A percentile compares a stretch with the other conserved stretches of the same genome.
Evolutionary conservation across 2,888 invertebrate genomes (phyloP).

Genomic region (Lasioglossum pauxillum): DNA sequence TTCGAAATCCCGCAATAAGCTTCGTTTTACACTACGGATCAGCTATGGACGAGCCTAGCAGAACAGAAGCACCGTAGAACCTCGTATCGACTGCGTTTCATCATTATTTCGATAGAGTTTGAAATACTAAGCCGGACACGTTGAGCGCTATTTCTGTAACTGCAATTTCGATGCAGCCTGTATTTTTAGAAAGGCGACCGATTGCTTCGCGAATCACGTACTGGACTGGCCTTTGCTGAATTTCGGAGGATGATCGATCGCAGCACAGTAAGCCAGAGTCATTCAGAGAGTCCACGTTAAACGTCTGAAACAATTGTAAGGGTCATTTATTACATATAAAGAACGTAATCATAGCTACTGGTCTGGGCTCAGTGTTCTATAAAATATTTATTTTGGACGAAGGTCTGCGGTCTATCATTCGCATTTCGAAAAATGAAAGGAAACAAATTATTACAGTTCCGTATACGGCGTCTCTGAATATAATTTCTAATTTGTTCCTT

Average conservation of each 20-base stretch:
- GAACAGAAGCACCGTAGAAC: neutral
- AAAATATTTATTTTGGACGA: neutral
- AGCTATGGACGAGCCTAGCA: neutral
- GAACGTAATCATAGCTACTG: no score
- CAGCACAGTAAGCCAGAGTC: neutral
- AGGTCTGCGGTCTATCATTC: neutral
- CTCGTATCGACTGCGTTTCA: no score
- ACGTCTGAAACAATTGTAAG: neutral
- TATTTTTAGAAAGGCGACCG: slow-evolving; percentile 1
- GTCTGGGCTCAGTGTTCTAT: no score
- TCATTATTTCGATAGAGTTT: no score
- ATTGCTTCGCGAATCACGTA: slow-evolving; percentile 1
- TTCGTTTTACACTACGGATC: neutral
- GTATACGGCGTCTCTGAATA: neutral
- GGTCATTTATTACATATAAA: no score
- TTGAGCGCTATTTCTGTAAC: neutral
- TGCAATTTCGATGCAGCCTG: neutral
- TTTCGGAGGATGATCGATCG: slow-evolving; percentile 5
- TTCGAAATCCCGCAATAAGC: neutral
- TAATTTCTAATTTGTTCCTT: neutral
- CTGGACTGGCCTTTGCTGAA: neutral
- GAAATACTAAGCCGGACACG: neutral
- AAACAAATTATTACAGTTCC: neutral
- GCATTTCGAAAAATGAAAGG: neutral
- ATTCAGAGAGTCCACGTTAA: neutral